Evolutionary conservation across 2,888 invertebrate genomes (phyloP), one percentile per base, ranked within the genome.

Genomic region (Fissipunctia ypsillon): DNA sequence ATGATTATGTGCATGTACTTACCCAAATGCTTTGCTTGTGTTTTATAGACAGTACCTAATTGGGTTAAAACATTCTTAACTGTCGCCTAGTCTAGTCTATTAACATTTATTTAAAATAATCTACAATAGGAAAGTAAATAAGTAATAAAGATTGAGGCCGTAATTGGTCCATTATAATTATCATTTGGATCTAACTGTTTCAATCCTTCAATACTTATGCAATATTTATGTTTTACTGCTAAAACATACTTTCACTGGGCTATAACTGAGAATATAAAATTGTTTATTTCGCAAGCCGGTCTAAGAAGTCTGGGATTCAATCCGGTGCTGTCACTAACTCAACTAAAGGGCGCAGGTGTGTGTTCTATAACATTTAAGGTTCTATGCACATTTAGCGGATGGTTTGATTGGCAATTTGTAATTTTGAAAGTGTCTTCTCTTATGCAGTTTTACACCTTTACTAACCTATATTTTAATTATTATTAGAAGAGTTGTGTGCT

Each of bases 301-400:
- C 66, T 56, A 73, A 75, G 69, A 79, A 69, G 64, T 72, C 69
- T 69, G 69, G 76, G 28, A 43, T 35, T 14, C 70, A 56, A 35
- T 16, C 72, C 31, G 41, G 45, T 52, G 68, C 60, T 50, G 68
- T 57, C 68, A 35, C 66, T 70, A 76, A 48, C 22, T 45, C 76
- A 0, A 67, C 81, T 28, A 80, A 64, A 60, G 77, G 81, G 28
- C 22, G 56, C 66, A 80, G 80, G 82, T 81, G 77, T 73, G 76
- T 80, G 57, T 60, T 64, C 54, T 6, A 38, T 3, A 14, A 60
- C 43, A 1, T 35, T 35, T 14, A 6, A 35, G 0, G 12, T 35
- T 25, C 16, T 81, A 25, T 56, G 56, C 38, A 65, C 16, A 50
- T 63, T 69, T 0, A 78, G 38, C 38, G 22, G 48, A 56, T 31